These are phyloP conservation scores for Phalacrocorax pelagicus DNA, from an alignment of 2,113 vertebrate species.

Conservation along the genomic window DNA sequence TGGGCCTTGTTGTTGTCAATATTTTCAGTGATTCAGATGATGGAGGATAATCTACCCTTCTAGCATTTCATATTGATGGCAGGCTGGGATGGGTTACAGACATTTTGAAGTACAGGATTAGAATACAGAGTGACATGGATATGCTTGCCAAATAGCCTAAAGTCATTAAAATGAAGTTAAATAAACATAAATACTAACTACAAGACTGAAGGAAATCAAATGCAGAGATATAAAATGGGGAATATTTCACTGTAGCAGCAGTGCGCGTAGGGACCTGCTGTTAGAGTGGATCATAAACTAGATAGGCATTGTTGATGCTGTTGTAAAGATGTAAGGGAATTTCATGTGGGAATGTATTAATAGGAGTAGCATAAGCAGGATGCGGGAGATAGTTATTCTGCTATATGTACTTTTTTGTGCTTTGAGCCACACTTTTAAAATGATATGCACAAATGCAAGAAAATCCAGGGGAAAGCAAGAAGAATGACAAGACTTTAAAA, in stretches of 20 bases:
- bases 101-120: not conserved
- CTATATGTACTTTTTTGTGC: not conserved
- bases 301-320: not conserved
- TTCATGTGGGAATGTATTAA: not conserved
- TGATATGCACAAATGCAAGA: not conserved
- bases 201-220: not conserved
- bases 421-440: not conserved
- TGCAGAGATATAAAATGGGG: not conserved
- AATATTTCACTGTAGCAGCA: not conserved
- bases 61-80: not conserved
- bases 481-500: not conserved
- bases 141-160: not conserved
- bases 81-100: not conserved
- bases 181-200: not conserved
- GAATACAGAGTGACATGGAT: not conserved
- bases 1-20: not conserved
- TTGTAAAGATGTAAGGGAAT: not conserved
- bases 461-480: not conserved
- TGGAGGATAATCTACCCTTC: not conserved
- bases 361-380: not conserved
- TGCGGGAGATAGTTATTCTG: not conserved
- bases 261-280: not conserved
- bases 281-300: not conserved
- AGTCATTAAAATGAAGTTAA: not conserved
- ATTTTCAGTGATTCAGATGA: not conserved